Evolutionary conservation across 2,797 vertebrate genomes (phyloP), one percentile per base, ranked within the genome.

Genomic region (Alosa sapidissima): DNA sequence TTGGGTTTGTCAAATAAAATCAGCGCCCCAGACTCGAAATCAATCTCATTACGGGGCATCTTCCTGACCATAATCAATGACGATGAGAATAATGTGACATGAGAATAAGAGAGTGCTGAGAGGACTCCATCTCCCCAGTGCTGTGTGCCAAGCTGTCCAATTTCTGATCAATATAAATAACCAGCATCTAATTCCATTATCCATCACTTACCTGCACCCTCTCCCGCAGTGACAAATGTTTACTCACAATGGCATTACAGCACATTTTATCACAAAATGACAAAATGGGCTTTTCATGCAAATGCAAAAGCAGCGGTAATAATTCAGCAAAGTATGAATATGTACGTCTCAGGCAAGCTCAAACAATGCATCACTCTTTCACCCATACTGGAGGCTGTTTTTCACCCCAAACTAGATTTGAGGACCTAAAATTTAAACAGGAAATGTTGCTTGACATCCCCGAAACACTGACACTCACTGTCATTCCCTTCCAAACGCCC

Each of bases 1-100:
- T 89, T 88, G 88, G 91, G 90, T 89, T 90, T 90, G 90, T 90
- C 88, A 84, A 91, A 87, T 58, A 19, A 58, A 89, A 87, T 90
- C 86, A 82, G 45, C 88, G 86, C 84, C 85, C 82, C 88, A 72
- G 87, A 90, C 72, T 47, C 2, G 41, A 78, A 78, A 78, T 78
- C 41, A 47, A 78, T 78, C 41, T 78, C 45, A 78, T 78, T 78
- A 78, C 47, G 72, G 72, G 47, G 72, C 21, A 47, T 78, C 72
- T 41, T 78, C 72, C 19, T 21, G 72, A 47, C 36, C 72, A 47
- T 78, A 78, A 78, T 78, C 72, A 78, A 78, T 78, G 72, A 47
- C 21, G 36, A 78, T 78, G 72, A 47, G 41, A 78, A 78, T 78
- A 78, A 47, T 78, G 72, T 21, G 72, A 78, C 72, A 78, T 7